Base-by-base conservation (phyloP, 2,797 vertebrate species). In the Dermochelys coriacea region DNA sequence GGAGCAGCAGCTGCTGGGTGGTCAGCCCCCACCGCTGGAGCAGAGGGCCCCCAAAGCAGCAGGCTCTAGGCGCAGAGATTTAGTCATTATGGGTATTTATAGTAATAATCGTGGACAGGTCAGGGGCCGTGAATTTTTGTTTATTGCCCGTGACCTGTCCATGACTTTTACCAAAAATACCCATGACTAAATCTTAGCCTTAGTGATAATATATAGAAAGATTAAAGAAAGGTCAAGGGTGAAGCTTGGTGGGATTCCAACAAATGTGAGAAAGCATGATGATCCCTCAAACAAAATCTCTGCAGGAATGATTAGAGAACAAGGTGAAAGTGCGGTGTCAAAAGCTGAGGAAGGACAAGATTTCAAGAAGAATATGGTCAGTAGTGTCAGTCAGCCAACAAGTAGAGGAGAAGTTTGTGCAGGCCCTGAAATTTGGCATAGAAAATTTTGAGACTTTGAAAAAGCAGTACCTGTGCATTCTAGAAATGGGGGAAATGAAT, bases 261-360 rank as follows among this genome's bases (percentile, higher is more conserved):
- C 91, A 68, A 80, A 68, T 92, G 81, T 0, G 93, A 88, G 86
- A 95, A 90, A 95, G 84, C 31, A 68, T 75, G 80, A 87, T 11
- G 57, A 59, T 4, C 18, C 51, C 90, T 88, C 87, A 64, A 92
- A 68, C 64, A 11, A 68, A 68, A 68, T 68, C 90, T 90, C 92
- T 45, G 74, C 89, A 90, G 50, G 21, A 59, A 80, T 84, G 34
- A 83, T 85, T 96, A 82, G 84, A 91, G 34, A 68, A 68, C 19
- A 7, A 68, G n/a, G 18, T 68, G 9, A 68, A 21, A 37, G 74
- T 75, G 74, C 45, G 90, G 79, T 79, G 34, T 49, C 82, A 93
- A 82, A 75, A 91, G 52, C n/a, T 83, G 9, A 52, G 61, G 45
- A 51, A 75, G 75, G 93, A 59, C 68, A 84, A 85, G 18, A 37